Conservation (phyloP, 1,140 invertebrate genomes). For the Pseudachorutes palmiensis region DNA sequence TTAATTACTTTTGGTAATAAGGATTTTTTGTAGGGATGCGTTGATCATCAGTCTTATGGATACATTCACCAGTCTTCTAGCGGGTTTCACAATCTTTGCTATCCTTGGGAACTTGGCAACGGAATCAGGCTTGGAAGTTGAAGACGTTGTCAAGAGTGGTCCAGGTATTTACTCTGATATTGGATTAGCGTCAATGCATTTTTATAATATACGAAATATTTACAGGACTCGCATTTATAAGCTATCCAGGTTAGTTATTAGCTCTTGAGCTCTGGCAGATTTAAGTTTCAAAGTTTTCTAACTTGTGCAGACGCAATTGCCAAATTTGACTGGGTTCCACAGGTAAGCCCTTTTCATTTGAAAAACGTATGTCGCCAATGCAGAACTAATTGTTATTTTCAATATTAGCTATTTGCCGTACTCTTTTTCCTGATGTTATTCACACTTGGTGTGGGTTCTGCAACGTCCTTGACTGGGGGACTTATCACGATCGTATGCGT, state of each 20-base stretch:
- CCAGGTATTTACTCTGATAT: no score
- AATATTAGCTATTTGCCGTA: conserved; percentile 54
- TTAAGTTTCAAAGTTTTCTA: no score
- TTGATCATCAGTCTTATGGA: conserved; percentile 48
- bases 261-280: no score
- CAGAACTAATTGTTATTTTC: conserved; percentile 11
- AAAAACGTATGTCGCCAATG: background rate
- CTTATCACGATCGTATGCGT: conserved; percentile 57
- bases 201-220: no score
- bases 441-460: conserved; percentile 40
- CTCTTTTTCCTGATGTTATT: conserved; percentile 50
- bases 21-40: conserved; percentile 43
- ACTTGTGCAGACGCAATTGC: conserved; percentile 64
- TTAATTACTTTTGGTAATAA: background rate
- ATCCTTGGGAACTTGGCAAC: conserved; percentile 45
- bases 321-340: conserved; percentile 66
- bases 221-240: conserved; percentile 2
- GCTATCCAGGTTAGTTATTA: conserved; percentile 1
- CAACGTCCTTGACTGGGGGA: conserved; percentile 52
- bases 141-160: conserved; percentile 51
- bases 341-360: conserved; percentile 41
- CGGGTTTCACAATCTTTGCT: conserved; percentile 50
- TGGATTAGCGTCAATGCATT: no score
- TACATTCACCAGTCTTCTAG: conserved; percentile 48
- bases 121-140: conserved; percentile 38